Base-by-base conservation (phyloP, 2,797 vertebrate species). In the Lepidocolaptes lacrymiger region DNA sequence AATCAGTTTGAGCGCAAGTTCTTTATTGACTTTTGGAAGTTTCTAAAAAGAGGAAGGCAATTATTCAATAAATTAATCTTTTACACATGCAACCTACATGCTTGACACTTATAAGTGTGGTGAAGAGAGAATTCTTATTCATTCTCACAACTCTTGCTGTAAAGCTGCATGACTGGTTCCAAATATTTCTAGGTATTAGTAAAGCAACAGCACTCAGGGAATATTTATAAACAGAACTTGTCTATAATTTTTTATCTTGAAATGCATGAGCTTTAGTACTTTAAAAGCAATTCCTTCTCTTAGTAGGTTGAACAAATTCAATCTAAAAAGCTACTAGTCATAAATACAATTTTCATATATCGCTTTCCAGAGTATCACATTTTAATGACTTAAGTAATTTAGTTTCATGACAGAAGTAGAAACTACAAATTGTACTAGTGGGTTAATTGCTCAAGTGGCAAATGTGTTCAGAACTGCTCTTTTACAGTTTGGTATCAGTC, bases 11-110 rank as follows among this genome's bases (percentile, higher is more conserved):
- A 99, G 98, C 12, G 99, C 99, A 93, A 99, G 97, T 26, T 99
- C 99, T 97, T 99, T 99, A 97, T 99, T 99, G 88, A 99, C 99
- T 95, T 98, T 99, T 3, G 99, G 99, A 94, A 99, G 97, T 97
- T 99, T 99, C 99, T 99, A 96, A 59, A 58, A 43, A 77, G 37
- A 88, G 14, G 56, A 84, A 88, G 56, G 34, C n/a, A 89, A 46
- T 46, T 48, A 24, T 66, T 61, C 37, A 61, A 21, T 61, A 86
- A 61, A 74, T 58, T 19, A 44, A 7, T 9, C 23, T 30, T 79
- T 61, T 46, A 68, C 15, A 48, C 34, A 54, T 14, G 39, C 30
- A 83, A 34, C 11, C 34, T 59, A 72, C 18, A 81, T 5, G 10
- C 9, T 74, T 85, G 67, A 75, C 6, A 18, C 37, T 59, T 2